Evolutionary conservation across 2,113 vertebrate species (phyloP).

Genomic region (Echinops telfairi): DNA sequence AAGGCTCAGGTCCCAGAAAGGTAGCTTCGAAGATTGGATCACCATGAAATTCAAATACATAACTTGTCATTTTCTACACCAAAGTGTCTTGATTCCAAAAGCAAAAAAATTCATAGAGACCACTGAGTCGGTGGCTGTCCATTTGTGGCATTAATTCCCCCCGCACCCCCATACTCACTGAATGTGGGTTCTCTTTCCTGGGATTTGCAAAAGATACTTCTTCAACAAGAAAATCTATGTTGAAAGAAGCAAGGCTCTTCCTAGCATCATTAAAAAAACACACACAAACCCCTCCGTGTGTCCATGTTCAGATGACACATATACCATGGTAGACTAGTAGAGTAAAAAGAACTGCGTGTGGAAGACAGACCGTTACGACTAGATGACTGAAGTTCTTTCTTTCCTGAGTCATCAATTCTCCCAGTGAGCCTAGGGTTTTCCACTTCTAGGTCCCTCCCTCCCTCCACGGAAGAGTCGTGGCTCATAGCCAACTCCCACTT

Average conservation of each 20-base stretch:
- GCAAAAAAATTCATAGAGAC: neutral
- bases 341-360: neutral
- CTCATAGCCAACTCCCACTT: neutral
- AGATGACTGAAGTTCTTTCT: neutral
- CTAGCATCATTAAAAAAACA: too few species aligned
- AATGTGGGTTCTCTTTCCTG: neutral
- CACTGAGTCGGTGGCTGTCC: neutral
- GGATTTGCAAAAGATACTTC: neutral
- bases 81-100: constrained; percentile 3
- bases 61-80: neutral
- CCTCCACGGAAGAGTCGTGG: neutral
- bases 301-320: neutral
- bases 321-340: neutral
- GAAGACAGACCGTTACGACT: neutral
- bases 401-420: neutral
- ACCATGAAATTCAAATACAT: neutral
- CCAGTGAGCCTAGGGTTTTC: neutral
- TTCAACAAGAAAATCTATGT: neutral
- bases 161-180: neutral
- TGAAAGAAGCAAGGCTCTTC: neutral
- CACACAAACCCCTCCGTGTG: neutral
- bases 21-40: too few species aligned
- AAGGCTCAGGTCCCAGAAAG: neutral
- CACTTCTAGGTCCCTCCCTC: neutral
- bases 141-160: neutral